Percentiles rank a stretch among this genome's conserved stretches.
These are phyloP conservation scores for Colletes collaris DNA, from an alignment of 2,888 invertebrate species.

Conservation along the genomic window DNA sequence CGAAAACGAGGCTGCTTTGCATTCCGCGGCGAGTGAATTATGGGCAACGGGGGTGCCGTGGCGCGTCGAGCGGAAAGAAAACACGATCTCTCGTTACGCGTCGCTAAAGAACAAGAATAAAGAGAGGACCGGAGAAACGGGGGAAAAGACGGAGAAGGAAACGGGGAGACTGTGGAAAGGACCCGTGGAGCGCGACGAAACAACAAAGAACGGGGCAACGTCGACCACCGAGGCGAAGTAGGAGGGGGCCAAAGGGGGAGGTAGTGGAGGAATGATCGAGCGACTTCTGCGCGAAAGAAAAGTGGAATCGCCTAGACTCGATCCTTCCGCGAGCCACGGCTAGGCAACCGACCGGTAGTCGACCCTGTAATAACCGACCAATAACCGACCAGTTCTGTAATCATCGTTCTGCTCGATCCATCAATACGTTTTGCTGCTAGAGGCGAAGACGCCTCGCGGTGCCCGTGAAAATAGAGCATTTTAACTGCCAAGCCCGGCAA, in stretches of 20 bases:
- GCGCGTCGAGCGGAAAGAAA: conserved; percentile 72
- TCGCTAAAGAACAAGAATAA: conserved; percentile 65
- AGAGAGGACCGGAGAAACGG: conserved; percentile 29
- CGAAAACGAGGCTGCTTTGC: conserved; percentile 58
- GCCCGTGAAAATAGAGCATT: conserved; percentile 39
- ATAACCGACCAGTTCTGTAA: conserved; percentile 67
- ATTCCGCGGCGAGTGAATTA: conserved; percentile 65
- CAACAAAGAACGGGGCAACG: conserved; percentile 22
- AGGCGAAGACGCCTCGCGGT: neutral
- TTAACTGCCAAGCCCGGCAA: too few relatives aligned
- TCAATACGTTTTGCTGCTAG: conserved; percentile 26
- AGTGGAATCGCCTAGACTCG: conserved; percentile 32
- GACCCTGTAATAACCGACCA: conserved; percentile 66
- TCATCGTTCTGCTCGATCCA: conserved; percentile 57
- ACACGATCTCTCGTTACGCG: conserved; percentile 76
- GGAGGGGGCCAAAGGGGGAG: too few relatives aligned
- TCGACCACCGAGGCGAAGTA: conserved; percentile 20
- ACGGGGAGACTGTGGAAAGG: conserved; percentile 2
- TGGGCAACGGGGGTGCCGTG: conserved; percentile 52
- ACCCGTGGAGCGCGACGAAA: conserved; percentile 15
- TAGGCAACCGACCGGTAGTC: conserved; percentile 50
- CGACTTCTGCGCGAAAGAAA: conserved; percentile 34
- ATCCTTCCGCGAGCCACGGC: conserved; percentile 29
- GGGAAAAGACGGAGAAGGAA: neutral
- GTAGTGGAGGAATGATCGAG: conserved; percentile 22